A percentile compares a stretch with the other conserved stretches of the same genome.
These are phyloP conservation scores for Microcebus lehilahytsara DNA, from an alignment of 2,113 vertebrate genomes.

Conservation along the genomic window DNA sequence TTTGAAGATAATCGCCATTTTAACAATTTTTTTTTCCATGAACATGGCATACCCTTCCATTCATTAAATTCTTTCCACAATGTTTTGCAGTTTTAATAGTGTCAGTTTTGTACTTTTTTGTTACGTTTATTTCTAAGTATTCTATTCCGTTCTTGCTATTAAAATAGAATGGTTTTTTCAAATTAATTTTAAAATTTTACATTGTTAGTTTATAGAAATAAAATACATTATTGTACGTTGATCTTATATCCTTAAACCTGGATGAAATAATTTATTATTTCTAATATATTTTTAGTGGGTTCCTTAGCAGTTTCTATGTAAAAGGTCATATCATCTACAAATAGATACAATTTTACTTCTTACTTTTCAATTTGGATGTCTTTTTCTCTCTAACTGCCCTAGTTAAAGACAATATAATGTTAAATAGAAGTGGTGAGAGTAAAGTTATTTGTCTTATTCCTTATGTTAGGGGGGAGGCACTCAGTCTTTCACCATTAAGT, in stretches of 20 bases:
- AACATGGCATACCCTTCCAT: not conserved
- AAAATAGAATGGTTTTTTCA: not conserved
- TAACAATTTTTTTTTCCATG: not conserved
- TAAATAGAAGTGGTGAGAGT: not conserved
- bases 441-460: not conserved
- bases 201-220: not conserved
- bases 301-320: not conserved
- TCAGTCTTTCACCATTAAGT: not conserved
- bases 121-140: not conserved
- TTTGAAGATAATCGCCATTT: not conserved
- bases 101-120: not conserved
- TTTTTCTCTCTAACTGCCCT: not conserved
- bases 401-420: not conserved
- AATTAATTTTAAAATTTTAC: not conserved
- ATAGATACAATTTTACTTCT: conserved; percentile 22
- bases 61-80: not conserved
- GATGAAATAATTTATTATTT: not conserved
- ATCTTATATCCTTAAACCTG: not conserved
- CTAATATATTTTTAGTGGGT: not conserved
- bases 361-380: not conserved
- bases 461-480: not conserved
- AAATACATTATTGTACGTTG: not conserved
- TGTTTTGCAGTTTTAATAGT: conserved; percentile 14
- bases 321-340: not conserved
- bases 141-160: not conserved